A percentile compares a stretch with the other conserved stretches of the same genome.
phyloP scores from a whole-genome alignment of 2,113 vertebrate genomes.

The Steatornis caripensis region DNA sequence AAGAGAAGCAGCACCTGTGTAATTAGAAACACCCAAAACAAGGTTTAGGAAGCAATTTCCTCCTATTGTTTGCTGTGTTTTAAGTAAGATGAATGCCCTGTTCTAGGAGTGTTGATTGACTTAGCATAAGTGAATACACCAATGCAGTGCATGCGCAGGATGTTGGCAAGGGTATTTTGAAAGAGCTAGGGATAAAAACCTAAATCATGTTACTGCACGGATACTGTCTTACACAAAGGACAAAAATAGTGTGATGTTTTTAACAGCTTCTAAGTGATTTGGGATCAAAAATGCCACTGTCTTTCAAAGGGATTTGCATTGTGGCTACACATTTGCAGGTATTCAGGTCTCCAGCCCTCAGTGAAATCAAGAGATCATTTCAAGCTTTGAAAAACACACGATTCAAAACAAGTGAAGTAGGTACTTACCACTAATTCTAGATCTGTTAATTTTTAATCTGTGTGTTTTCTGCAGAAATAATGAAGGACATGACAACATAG shows the following conservation, averaged over 20 bases:
- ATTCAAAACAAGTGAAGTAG: neutral
- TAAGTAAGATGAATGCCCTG: neutral
- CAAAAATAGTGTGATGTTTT: neutral
- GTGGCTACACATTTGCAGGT: neutral
- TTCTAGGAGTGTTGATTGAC: neutral
- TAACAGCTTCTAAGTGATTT: neutral
- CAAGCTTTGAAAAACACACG: neutral
- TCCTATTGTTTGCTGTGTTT: neutral
- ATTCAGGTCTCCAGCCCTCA: too few species aligned
- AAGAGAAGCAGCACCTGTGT: neutral
- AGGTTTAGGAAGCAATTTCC: neutral
- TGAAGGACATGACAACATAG: neutral
- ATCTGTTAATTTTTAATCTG: neutral
- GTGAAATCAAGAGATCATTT: neutral
- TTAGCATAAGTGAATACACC: neutral
- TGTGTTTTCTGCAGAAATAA: slow-evolving; percentile 7
- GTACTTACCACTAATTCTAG: neutral
- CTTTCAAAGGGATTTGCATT: neutral
- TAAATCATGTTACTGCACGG: neutral
- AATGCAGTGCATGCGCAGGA: neutral
- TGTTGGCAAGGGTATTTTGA: neutral
- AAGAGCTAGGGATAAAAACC: neutral
- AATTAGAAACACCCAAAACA: neutral
- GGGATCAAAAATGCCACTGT: neutral
- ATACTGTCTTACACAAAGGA: neutral